Evolutionary conservation across 2,113 vertebrate genomes (phyloP).

Genomic region (Lates calcarifer): DNA sequence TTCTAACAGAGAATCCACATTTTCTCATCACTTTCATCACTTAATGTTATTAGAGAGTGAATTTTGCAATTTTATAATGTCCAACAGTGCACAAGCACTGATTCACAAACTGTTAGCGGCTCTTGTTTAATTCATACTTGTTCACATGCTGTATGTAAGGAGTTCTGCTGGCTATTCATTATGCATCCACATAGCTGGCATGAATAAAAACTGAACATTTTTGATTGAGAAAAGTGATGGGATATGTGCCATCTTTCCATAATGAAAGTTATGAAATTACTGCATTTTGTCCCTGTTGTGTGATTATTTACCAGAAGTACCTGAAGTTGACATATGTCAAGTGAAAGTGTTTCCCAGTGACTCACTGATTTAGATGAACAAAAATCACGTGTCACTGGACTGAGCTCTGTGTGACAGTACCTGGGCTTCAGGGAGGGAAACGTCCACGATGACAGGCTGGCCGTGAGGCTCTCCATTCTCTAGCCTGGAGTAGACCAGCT

Average conservation of each 20-base stretch:
- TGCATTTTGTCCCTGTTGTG: background rate
- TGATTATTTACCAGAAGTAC: background rate
- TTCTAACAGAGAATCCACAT: background rate
- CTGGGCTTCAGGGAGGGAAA: constrained; percentile 92
- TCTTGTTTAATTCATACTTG: background rate
- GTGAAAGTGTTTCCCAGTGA: background rate
- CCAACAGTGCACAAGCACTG: no score
- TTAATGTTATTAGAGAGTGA: background rate
- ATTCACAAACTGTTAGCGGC: background rate
- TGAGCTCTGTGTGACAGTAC: constrained; percentile 74
- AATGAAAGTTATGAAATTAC: background rate
- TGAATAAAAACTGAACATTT: background rate
- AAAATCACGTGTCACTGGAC: background rate
- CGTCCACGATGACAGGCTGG: constrained; percentile 89
- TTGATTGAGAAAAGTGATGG: background rate
- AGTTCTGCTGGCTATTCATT: background rate
- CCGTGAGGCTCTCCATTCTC: constrained; percentile 92
- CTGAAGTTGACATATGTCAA: background rate
- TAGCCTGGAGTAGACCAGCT: constrained; percentile 92
- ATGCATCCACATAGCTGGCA: background rate
- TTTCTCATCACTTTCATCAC: background rate
- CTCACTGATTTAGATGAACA: background rate
- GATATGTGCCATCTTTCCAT: background rate
- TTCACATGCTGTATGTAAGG: background rate
- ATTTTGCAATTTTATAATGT: background rate